Evolutionary conservation across 2,113 vertebrate species (phyloP).

Genomic region (Neopipo cinnamomea): DNA sequence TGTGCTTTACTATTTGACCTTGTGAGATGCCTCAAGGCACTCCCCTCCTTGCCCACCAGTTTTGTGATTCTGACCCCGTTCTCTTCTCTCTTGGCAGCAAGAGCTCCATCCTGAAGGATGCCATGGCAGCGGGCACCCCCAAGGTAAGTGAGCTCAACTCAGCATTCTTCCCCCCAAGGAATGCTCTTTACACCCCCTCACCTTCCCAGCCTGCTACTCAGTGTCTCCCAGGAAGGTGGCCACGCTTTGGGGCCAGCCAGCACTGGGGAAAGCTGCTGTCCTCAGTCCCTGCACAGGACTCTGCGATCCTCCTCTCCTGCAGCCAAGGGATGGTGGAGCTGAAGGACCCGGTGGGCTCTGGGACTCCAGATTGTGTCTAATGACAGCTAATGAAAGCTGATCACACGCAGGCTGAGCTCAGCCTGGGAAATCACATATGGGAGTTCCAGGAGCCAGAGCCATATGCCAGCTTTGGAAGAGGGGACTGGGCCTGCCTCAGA

Average conservation of each 20-base stretch:
- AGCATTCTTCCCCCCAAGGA: background rate
- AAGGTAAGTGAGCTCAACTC: slow-evolving; percentile 84
- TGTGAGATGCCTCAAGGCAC: background rate
- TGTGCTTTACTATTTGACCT: background rate
- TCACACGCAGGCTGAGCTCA: background rate
- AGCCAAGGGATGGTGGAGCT: accelerated
- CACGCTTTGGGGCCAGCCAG: accelerated
- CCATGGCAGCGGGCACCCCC: slow-evolving; percentile 88
- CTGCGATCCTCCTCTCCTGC: accelerated
- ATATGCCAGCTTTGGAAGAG: background rate
- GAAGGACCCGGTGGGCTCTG: background rate
- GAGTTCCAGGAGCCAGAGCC: slow-evolving; percentile 24
- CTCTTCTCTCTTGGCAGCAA: slow-evolving; percentile 85
- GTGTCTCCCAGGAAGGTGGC: background rate
- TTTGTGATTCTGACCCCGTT: slow-evolving; percentile 41
- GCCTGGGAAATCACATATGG: background rate
- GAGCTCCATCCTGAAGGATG: slow-evolving; percentile 90
- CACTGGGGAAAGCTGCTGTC: background rate
- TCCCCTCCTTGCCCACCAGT: background rate
- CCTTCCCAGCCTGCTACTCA: background rate
- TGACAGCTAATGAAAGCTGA: slow-evolving; percentile 43
- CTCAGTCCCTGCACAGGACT: background rate
- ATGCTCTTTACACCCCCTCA: background rate
- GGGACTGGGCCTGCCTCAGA: background rate
- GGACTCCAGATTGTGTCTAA: slow-evolving; percentile 52